Percentiles rank a stretch among this genome's conserved stretches.
Evolutionary conservation across 2,113 vertebrate species (phyloP).

Genomic region (Tupaia tana): DNA sequence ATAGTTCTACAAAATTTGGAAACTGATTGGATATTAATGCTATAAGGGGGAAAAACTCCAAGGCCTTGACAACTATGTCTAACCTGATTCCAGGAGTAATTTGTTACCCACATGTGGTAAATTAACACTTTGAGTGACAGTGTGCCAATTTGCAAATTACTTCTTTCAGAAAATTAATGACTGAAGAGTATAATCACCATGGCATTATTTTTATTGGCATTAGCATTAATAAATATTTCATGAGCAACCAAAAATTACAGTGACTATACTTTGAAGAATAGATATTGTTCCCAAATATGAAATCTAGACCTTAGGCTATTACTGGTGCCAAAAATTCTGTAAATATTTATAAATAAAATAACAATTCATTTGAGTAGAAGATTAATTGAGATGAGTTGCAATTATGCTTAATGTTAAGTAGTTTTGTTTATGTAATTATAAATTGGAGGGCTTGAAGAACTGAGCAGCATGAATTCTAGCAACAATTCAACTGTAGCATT

Average conservation of each 20-base stretch:
- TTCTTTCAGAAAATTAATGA: constrained; percentile 77
- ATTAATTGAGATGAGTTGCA: constrained; percentile 76
- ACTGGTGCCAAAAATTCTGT: constrained; percentile 60
- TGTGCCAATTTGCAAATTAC: constrained; percentile 78
- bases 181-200: constrained; percentile 75
- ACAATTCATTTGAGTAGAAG: constrained; percentile 69
- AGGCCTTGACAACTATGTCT: constrained; percentile 49
- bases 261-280: constrained; percentile 71
- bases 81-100: constrained; percentile 71
- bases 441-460: constrained; percentile 58
- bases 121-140: constrained; percentile 80
- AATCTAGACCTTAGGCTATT: constrained; percentile 62
- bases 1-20: constrained; percentile 11
- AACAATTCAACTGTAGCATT: constrained; percentile 48
- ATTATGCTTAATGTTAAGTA: constrained; percentile 77
- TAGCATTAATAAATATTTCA: constrained; percentile 81
- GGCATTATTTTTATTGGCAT: constrained; percentile 78
- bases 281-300: constrained; percentile 70
- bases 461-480: constrained; percentile 62
- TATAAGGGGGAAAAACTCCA: constrained; percentile 11
- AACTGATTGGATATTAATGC: constrained; percentile 47
- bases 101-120: constrained; percentile 79
- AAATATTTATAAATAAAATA: constrained; percentile 80
- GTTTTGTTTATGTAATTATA: constrained; percentile 75
- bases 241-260: constrained; percentile 79